Evolutionary conservation across 2,888 invertebrate genomes (phyloP), one percentile per base, ranked within the genome.

Genomic region (Callimorpha dominula): DNA sequence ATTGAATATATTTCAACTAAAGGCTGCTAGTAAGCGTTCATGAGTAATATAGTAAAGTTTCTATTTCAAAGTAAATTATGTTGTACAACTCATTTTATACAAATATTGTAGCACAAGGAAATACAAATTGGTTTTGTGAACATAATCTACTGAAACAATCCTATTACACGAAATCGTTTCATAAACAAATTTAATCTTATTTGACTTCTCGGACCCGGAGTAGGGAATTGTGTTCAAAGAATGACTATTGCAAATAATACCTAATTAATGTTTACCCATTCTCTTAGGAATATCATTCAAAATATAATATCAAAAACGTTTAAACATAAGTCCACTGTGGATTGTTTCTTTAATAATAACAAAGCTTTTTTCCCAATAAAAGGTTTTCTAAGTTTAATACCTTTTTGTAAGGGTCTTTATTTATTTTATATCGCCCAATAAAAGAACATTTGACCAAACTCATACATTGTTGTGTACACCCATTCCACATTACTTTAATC

Each of bases 141-240:
- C 50, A 81, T 72, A 81, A 80, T 76, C 78, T 76, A n/a, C 57
- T 71, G 71, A 76, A 81, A 75, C 78, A 81, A 78, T 80, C 71
- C 64, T 54, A 50, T 64, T 70, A 31, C 49, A 49, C 40, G 66
- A 83, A 77, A 70, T 71, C 65, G 69, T 75, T 80, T 79, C 73
- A 74, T 78, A 79, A 83, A 79, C 77, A 66, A 73, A 76, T 71
- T 70, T 78, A 73, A 79, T 79, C 77, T 75, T 83, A 81, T 78
- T 82, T 75, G 72, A 73, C 60, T 50, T 73, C 73, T 74, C 74
- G 52, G 71, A 76, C 49, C n/a, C 15, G 4, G 20, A 46, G n/a
- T 17, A 54, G 31, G 20, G 64, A 65, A 76, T 72, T 72, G 71
- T 78, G 65, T 72, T 78, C 73, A 71, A 74, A 78, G 71, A 80